phyloP scores from a whole-genome alignment of 2,113 vertebrate species.

The Tragulus kanchil region DNA sequence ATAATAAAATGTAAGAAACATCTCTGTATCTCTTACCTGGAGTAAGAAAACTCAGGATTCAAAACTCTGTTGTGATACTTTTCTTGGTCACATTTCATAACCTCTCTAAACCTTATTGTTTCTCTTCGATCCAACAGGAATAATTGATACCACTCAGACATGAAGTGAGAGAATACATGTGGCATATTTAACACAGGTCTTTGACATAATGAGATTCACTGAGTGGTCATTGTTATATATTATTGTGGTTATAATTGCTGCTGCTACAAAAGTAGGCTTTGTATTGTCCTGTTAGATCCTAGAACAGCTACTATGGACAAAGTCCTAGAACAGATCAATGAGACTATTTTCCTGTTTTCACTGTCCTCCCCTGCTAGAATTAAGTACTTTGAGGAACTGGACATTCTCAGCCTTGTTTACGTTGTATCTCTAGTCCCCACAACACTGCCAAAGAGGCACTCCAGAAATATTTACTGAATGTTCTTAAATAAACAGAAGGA shows the following conservation, averaged over 20 bases:
- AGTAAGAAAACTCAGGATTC: slow-evolving; percentile 20
- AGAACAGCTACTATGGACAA: not conserved
- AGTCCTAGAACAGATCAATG: no score
- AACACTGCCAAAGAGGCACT: not conserved
- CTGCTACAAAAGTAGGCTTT: not conserved
- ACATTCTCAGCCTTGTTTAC: not conserved
- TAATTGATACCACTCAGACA: not conserved
- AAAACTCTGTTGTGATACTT: not conserved
- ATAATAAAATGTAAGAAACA: not conserved
- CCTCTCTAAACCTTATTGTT: not conserved
- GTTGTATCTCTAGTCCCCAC: not conserved
- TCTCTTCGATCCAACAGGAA: not conserved
- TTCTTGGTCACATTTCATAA: not conserved
- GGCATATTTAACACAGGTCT: not conserved
- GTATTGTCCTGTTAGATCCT: not conserved
- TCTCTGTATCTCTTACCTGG: not conserved
- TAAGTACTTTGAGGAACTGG: not conserved
- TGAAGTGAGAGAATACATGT: not conserved
- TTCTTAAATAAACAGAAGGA: slow-evolving; percentile 18
- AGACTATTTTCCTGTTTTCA: no score
- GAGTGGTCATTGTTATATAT: not conserved
- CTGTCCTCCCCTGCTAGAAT: not conserved
- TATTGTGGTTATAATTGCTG: not conserved
- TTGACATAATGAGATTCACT: not conserved
- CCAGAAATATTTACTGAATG: not conserved